phyloP scores from a whole-genome alignment of 2,113 vertebrate genomes.

The Atrichornis clamosus region DNA sequence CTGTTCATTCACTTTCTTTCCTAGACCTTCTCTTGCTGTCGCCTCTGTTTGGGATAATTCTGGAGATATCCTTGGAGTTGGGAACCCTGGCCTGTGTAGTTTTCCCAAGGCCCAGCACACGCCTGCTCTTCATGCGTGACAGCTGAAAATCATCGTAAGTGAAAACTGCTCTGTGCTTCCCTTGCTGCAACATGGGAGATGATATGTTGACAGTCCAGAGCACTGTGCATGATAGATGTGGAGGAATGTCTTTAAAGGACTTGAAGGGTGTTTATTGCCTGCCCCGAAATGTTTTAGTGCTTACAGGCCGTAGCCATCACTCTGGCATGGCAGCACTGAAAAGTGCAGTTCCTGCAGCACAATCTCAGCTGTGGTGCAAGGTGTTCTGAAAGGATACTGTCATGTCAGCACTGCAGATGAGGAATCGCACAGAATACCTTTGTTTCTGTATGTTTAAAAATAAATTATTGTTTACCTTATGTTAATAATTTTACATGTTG shows the following conservation, averaged over 20 bases:
- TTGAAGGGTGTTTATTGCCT: neutral
- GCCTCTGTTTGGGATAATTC: neutral
- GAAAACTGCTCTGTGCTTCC: neutral
- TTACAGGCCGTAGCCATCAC: neutral
- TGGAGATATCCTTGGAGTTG: neutral
- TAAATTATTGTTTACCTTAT: neutral
- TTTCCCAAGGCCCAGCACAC: neutral
- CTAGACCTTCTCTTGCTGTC: neutral
- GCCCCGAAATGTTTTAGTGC: neutral
- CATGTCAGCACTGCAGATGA: neutral
- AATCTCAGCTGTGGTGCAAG: neutral
- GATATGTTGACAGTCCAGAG: neutral
- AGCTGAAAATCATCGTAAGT: neutral
- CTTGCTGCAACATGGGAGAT: neutral
- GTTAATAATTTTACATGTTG: neutral
- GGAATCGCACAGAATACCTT: neutral
- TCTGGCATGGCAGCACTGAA: neutral
- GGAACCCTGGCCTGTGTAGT: neutral
- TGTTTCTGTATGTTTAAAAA: neutral
- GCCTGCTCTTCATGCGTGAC: rapidly evolving
- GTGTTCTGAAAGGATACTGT: neutral
- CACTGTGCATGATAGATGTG: neutral
- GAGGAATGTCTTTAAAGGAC: neutral
- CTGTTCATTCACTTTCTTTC: neutral
- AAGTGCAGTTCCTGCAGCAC: neutral